Evolutionary conservation across 1,140 invertebrate genomes (phyloP).

Genomic region (Lineus longissimus): DNA sequence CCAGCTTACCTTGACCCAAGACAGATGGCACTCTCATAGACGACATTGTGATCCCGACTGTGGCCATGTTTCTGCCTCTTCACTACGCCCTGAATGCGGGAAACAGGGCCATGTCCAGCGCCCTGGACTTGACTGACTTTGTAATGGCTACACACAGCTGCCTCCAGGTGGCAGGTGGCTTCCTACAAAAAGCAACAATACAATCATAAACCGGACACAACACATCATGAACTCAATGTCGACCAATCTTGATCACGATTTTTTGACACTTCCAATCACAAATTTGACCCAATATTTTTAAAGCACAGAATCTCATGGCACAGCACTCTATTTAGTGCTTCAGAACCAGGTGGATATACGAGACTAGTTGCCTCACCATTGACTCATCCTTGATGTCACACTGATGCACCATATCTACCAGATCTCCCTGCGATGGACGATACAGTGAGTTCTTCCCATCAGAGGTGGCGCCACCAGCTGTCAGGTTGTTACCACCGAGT

Average conservation of each 20-base stretch:
- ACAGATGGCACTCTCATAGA: constrained; percentile 37
- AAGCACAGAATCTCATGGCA: too few species aligned
- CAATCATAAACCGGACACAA: too few species aligned
- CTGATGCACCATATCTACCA: constrained; percentile 41
- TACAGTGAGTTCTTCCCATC: constrained; percentile 18
- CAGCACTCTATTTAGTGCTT: too few species aligned
- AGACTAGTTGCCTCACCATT: neutral
- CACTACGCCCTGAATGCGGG: constrained; percentile 21
- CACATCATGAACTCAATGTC: too few species aligned
- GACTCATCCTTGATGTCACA: constrained; percentile 16
- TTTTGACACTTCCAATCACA: too few species aligned
- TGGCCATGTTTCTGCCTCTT: constrained; percentile 25
- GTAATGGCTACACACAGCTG: constrained; percentile 41
- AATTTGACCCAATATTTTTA: too few species aligned
- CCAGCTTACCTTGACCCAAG: constrained; percentile 27
- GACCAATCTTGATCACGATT: too few species aligned
- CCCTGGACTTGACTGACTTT: constrained; percentile 32
- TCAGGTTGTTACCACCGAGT: constrained; percentile 32
- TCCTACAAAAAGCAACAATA: constrained; percentile 22
- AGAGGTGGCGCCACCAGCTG: constrained; percentile 15
- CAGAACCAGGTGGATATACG: too few species aligned
- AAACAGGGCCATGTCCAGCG: constrained; percentile 38
- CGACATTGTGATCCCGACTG: constrained; percentile 26
- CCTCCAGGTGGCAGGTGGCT: constrained; percentile 25
- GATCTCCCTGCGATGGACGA: constrained; percentile 27